Base-by-base conservation (phyloP, 2,113 vertebrate genomes). In the Esox niger region DNA sequence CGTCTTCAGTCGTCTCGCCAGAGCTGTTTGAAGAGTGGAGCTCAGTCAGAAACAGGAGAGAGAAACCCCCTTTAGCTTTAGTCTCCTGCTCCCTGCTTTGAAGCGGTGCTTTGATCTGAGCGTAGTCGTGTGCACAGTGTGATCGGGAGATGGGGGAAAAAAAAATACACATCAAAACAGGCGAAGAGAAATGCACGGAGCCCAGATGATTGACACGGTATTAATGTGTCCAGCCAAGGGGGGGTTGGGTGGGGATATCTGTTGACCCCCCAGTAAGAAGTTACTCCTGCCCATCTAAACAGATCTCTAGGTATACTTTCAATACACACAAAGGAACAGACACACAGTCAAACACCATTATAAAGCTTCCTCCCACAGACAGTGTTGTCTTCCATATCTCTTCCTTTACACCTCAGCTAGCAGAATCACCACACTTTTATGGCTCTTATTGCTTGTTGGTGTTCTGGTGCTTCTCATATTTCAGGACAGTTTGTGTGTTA, bases 101-200 rank as follows among this genome's bases (percentile, higher is more conserved):
- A 91, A 90, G 90, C 85, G 56, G 66, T 64, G 77, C 90, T 91
- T 91, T 91, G 89, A 92, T 92, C 88, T 86, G 69, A 78, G 82
- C 74, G 49, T 68, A 62, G 83, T 83, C 78, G 76, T 84, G 85
- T 87, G 81, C 84, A 76, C 80, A 80, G 79, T 84, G 83, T 84
- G 88, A 89, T 89, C 86, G 74, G 83, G 82, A 85, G 82, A 85
- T 86, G 55, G 69, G 64, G 60, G 68, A 46, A 52, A 64, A 55
- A 67, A 74, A 71, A 73, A 60, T n/a, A 70, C 35, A 63, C 33
- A 27, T 60, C 70, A 76, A 66, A 66, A 76, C 63, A 78, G 72
- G 56, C 63, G 26, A 70, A 59, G 73, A 79, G 78, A 82, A 76
- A 71, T 74, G 69, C 58, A 73, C 43, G 69, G 70, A 61, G 69